These are phyloP conservation scores for Neofelis nebulosa DNA, from an alignment of 2,113 vertebrate genomes.

Conservation along the genomic window DNA sequence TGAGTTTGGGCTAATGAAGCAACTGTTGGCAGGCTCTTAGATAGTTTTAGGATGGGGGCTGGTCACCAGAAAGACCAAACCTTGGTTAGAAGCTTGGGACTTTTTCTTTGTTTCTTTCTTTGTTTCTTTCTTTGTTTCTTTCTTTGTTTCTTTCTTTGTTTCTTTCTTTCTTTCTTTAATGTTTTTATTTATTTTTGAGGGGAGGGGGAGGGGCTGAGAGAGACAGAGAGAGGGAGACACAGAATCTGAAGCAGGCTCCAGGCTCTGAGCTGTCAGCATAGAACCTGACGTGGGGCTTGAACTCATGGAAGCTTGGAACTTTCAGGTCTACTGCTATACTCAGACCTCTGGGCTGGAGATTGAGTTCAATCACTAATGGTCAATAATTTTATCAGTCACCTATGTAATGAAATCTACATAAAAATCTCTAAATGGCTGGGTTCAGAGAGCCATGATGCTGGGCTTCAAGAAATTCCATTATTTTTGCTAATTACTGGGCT, in stretches of 20 bases:
- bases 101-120: background rate
- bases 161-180: no score
- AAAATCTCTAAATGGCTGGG: background rate
- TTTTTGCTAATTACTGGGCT: background rate
- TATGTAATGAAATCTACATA: background rate
- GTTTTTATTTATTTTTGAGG: no score
- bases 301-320: background rate
- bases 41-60: background rate
- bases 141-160: no score
- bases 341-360: background rate
- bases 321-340: background rate
- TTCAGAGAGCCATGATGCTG: background rate
- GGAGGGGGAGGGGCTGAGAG: no score
- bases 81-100: background rate
- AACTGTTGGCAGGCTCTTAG: background rate
- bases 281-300: no score
- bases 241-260: no score
- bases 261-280: no score
- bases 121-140: no score
- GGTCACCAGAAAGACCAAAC: background rate
- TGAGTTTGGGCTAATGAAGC: background rate
- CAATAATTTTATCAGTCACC: background rate
- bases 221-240: no score
- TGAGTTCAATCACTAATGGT: background rate
- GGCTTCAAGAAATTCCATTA: background rate